A percentile compares a stretch with the other conserved stretches of the same genome.
Evolutionary conservation across 2,797 vertebrate species (phyloP).

Genomic region (Caiman crocodilus): DNA sequence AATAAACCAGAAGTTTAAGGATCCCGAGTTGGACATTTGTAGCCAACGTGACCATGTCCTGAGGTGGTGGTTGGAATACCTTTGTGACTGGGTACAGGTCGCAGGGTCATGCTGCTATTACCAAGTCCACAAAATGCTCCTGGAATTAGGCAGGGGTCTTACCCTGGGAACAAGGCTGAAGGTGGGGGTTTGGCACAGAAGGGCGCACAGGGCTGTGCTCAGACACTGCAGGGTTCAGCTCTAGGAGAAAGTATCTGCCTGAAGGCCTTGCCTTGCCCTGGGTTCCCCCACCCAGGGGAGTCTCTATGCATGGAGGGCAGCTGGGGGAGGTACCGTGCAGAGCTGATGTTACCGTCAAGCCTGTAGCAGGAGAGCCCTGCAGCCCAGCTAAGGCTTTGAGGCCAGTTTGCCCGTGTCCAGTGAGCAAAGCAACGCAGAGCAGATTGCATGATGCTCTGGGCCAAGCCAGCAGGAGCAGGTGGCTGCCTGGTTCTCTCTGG

Average conservation of each 20-base stretch:
- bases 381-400: neutral
- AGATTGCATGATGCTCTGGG: neutral
- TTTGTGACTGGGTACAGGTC: too few relatives aligned
- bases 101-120: too few relatives aligned
- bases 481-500: neutral
- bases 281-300: neutral
- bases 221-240: fast-evolving
- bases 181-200: fast-evolving
- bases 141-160: too few relatives aligned
- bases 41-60: neutral
- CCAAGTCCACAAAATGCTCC: too few relatives aligned
- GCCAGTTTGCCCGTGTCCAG: neutral
- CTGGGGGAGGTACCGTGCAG: neutral
- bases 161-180: neutral
- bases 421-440: neutral
- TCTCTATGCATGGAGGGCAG: neutral
- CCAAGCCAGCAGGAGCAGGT: neutral
- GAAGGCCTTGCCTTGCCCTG: neutral
- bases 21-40: too few relatives aligned
- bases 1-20: too few relatives aligned
- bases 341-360: neutral
- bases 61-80: too few relatives aligned
- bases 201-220: neutral
- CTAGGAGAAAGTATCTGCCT: neutral
- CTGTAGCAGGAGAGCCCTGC: neutral